A percentile compares a stretch with the other conserved stretches of the same genome.
Evolutionary conservation across 1,140 invertebrate genomes (phyloP).

Genomic region (Arion vulgaris): DNA sequence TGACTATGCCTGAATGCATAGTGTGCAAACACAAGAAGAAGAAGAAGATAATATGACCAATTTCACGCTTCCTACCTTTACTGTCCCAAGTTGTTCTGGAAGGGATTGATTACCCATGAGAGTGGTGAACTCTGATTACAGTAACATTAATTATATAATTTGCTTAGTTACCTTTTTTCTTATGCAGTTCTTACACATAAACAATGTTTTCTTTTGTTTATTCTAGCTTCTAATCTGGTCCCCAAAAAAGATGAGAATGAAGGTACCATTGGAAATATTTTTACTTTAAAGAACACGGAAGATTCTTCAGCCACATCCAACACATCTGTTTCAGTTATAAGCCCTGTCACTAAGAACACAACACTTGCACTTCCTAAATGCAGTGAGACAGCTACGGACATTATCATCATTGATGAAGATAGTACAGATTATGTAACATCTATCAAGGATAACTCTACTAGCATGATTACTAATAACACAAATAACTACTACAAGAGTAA

Average conservation of each 20-base stretch:
- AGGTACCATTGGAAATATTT: neutral
- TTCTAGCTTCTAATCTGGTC: neutral
- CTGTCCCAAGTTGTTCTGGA: too few relatives aligned
- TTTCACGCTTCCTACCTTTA: too few relatives aligned
- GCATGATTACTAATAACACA: neutral
- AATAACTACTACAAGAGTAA: neutral
- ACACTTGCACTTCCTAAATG: neutral
- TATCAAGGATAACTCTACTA: neutral
- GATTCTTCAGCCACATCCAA: neutral
- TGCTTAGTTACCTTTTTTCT: too few relatives aligned
- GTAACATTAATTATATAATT: too few relatives aligned
- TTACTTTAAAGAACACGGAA: neutral
- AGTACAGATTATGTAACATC: neutral
- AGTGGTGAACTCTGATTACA: too few relatives aligned
- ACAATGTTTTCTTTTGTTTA: neutral
- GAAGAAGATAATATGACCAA: too few relatives aligned
- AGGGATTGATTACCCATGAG: too few relatives aligned
- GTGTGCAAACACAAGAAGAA: too few relatives aligned
- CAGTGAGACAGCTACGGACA: neutral
- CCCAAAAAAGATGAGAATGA: neutral
- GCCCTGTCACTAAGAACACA: neutral
- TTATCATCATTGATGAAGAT: conserved; percentile 8
- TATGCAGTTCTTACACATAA: too few relatives aligned
- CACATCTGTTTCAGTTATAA: neutral
- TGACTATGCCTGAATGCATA: too few relatives aligned